Evolutionary conservation across 2,888 invertebrate species (phyloP).

Genomic region (Oegoconia quadripuncta): DNA sequence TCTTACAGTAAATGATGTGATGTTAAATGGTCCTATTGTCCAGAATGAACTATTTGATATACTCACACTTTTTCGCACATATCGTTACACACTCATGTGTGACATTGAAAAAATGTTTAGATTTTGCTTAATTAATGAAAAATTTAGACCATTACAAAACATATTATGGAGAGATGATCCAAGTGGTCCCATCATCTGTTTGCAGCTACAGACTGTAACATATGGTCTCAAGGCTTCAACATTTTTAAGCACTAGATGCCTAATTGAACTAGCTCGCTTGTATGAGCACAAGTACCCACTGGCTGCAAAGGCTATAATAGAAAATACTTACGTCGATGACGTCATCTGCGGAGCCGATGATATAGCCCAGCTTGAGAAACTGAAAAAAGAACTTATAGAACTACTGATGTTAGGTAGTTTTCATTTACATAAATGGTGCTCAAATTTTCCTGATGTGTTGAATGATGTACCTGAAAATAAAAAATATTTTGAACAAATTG

Average conservation of each 20-base stretch:
- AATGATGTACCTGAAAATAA: too few species aligned
- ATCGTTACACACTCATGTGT: too few species aligned
- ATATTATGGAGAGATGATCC: too few species aligned
- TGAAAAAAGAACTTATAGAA: background rate
- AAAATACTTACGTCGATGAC: slow-evolving; percentile 8
- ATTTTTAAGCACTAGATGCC: slow-evolving; percentile 9
- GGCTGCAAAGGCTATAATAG: slow-evolving; percentile 11
- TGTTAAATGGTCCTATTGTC: too few species aligned
- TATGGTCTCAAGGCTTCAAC: slow-evolving; percentile 13
- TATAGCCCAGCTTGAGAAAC: background rate
- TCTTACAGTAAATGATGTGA: slow-evolving; percentile 5
- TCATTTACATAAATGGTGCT: background rate
- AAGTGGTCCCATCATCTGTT: too few species aligned
- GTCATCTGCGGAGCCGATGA: background rate
- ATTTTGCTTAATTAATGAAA: too few species aligned
- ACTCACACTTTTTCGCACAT: too few species aligned
- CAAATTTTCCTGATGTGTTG: background rate
- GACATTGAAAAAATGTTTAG: too few species aligned
- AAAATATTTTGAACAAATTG: too few species aligned
- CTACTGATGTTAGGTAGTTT: background rate
- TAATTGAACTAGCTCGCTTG: slow-evolving; percentile 10
- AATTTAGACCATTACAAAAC: too few species aligned
- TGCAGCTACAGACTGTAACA: too few species aligned
- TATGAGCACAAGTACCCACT: slow-evolving; percentile 9
- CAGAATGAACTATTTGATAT: too few species aligned